Evolutionary conservation across 2,797 vertebrate genomes (phyloP).

Genomic region (Typhlichthys eigenmanni): DNA sequence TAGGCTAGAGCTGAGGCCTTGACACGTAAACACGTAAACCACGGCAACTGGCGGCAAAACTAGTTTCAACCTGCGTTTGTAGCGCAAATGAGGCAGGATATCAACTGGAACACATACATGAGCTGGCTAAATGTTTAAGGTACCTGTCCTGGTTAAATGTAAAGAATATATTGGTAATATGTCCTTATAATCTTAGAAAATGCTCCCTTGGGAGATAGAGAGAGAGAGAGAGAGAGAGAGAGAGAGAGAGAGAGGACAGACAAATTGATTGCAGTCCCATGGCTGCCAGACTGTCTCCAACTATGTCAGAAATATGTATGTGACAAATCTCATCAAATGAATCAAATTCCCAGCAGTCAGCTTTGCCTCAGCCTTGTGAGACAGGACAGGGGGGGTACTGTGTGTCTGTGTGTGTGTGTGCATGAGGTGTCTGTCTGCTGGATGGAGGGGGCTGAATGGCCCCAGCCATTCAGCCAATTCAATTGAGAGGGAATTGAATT

Average conservation of each 20-base stretch:
- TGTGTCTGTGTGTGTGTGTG: slow-evolving; percentile 26
- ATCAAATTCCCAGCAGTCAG: slow-evolving; percentile 34
- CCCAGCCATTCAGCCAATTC: slow-evolving; percentile 69
- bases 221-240: background rate
- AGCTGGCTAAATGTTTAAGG: slow-evolving; percentile 20
- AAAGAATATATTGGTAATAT: no score
- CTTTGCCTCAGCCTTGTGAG: slow-evolving; percentile 38
- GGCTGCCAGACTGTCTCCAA: slow-evolving; percentile 27
- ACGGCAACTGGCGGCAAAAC: no score
- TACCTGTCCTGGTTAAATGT: background rate
- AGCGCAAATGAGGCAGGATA: background rate
- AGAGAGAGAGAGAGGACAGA: slow-evolving; percentile 3
- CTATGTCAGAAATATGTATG: slow-evolving; percentile 50
- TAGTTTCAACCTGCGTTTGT: no score
- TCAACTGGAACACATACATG: background rate
- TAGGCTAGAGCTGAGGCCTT: no score
- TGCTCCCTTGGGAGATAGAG: background rate
- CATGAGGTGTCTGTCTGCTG: slow-evolving; percentile 9
- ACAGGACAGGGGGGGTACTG: slow-evolving; percentile 27
- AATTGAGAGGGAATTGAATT: slow-evolving; percentile 78
- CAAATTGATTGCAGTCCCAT: slow-evolving; percentile 36
- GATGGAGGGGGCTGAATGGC: slow-evolving; percentile 42
- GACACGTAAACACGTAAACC: no score
- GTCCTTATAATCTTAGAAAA: no score
- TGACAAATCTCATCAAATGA: slow-evolving; percentile 61